Base-by-base conservation (phyloP, 2,888 invertebrate species). In the Frankliniella intonsa region DNA sequence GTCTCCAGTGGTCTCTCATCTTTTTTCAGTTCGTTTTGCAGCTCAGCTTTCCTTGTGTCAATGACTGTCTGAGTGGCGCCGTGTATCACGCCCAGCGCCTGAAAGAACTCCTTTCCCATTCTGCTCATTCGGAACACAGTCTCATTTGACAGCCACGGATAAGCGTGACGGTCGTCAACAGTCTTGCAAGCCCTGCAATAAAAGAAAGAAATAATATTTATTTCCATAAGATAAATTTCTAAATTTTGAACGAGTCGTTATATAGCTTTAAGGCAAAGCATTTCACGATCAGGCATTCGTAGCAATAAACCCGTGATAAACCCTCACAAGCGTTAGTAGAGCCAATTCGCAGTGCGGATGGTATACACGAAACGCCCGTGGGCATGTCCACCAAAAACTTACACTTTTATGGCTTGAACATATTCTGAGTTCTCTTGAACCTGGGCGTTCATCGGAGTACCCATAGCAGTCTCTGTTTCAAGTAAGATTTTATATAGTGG, bases 381-480 rank as follows among this genome's bases (percentile, higher is more conserved):
- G 5, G 38, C 38, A 38, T 5, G 5, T 7, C 38, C 2, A 38
- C 38, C 38, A 38, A 12, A 76, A 12, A 8, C 22, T 76, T 76
- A 76, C 69, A 76, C 25, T 25, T 76, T 76, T 12, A 76, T 25
- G 8, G 69, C 69, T 9, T 76, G 22, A 8, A 76, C 69, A 25
- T 25, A 76, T 25, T 25, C 69, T 22, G 69, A 76, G 25, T 76
- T 25, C 25, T 76, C 69, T 22, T 76, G 25, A 9, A 76, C 22
- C 69, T 76, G 69, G 69, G 10, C 22, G 25, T 76, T 76, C 25
- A 89, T 86, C 5, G 88, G 86, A 0, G 83, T 83, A 27, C 83
- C 83, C 83, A 83, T 83, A 50, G 83, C 83, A 11, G 83, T 83
- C 79, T 83, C 83, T 83, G 80, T 12, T 38, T 38, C 38, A 38